Percentiles rank a stretch among this genome's conserved stretches.
These are phyloP conservation scores for Callionymus lyra DNA, from an alignment of 2,113 vertebrate species.

Conservation along the genomic window DNA sequence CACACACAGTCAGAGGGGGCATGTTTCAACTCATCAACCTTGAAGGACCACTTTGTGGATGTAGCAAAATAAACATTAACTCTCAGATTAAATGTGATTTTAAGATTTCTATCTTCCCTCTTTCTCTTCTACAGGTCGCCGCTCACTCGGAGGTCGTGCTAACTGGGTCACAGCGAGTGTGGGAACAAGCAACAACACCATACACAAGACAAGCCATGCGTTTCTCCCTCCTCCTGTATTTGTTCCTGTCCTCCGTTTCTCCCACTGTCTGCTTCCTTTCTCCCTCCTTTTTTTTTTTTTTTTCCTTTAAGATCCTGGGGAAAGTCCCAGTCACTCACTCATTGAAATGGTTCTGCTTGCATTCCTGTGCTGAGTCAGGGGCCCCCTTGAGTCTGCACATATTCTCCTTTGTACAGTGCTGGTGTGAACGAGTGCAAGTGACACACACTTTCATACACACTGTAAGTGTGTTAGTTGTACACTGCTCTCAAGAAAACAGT, in stretches of 20 bases:
- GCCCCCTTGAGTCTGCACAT: constrained; percentile 32
- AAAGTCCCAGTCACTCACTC: constrained; percentile 46
- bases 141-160: constrained; percentile 24
- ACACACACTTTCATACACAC: too few species aligned
- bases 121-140: neutral
- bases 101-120: too few species aligned
- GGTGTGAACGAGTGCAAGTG: too few species aligned
- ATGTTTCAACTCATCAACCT: too few species aligned
- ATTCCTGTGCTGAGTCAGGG: constrained; percentile 34
- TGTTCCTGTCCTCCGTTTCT: constrained; percentile 60
- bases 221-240: constrained; percentile 60
- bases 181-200: constrained; percentile 46
- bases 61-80: too few species aligned
- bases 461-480: too few species aligned
- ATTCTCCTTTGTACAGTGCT: constrained; percentile 6
- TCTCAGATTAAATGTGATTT: too few species aligned
- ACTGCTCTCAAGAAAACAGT: too few species aligned
- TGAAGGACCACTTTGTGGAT: too few species aligned
- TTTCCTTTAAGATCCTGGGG: constrained; percentile 53
- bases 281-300: constrained; percentile 50
- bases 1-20: constrained; percentile 1
- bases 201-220: constrained; percentile 49
- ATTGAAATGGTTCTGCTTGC: constrained; percentile 12
- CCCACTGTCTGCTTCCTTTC: constrained; percentile 63
- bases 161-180: constrained; percentile 60